These are phyloP conservation scores for Brenthis ino DNA, from an alignment of 2,888 invertebrate genomes.

Conservation along the genomic window DNA sequence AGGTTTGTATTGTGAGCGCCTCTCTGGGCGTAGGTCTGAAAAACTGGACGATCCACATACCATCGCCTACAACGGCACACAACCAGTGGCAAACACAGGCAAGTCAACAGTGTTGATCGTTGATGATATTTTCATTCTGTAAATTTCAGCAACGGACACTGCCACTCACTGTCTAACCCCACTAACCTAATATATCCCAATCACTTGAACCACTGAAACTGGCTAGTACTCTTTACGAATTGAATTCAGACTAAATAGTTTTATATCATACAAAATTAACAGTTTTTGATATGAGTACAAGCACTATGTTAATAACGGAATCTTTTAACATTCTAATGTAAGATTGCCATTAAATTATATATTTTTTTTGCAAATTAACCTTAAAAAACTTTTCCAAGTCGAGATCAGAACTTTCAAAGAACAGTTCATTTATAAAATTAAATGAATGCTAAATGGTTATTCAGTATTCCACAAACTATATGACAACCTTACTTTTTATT, in stretches of 20 bases:
- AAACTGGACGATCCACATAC: conserved; percentile 83
- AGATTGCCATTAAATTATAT: conserved; percentile 66
- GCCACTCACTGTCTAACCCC: conserved; percentile 66
- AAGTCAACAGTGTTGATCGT: conserved; percentile 73
- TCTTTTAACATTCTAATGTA: conserved; percentile 63
- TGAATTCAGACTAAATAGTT: conserved; percentile 52
- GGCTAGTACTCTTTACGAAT: conserved; percentile 50
- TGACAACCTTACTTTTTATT: conserved; percentile 65
- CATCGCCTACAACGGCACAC: conserved; percentile 80
- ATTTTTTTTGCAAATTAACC: neutral
- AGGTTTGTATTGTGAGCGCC: conserved; percentile 74
- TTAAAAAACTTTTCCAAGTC: neutral
- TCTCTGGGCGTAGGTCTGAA: conserved; percentile 80
- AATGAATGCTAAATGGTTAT: conserved; percentile 2
- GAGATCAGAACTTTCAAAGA: no score
- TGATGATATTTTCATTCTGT: conserved; percentile 73
- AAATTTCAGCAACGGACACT: conserved; percentile 80
- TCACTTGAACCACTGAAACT: conserved; percentile 62
- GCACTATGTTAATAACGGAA: conserved; percentile 45
- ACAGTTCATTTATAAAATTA: neutral
- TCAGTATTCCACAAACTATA: conserved; percentile 27
- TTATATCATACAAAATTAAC: conserved; percentile 15
- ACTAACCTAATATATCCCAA: conserved; percentile 54
- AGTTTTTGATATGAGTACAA: conserved; percentile 17
- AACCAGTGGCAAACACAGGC: conserved; percentile 67